Evolutionary conservation across 2,888 invertebrate genomes (phyloP), one percentile per base, ranked within the genome.

Genomic region (Stramonita haemastoma): DNA sequence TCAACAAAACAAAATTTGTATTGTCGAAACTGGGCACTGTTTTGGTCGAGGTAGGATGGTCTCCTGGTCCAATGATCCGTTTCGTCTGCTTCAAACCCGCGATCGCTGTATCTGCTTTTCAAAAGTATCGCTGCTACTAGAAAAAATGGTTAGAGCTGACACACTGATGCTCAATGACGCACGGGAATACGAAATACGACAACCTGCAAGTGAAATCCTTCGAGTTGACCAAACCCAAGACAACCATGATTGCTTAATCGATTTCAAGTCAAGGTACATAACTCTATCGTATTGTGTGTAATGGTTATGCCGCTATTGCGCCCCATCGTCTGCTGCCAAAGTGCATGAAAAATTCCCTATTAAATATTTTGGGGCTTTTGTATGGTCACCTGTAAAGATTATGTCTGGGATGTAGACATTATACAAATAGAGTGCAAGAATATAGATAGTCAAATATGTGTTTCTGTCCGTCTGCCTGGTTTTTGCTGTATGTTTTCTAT

Each of bases 211-310:
- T n/a, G 1, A 17, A 29, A 85, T 46, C 26, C 1, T 17, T 29
- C 56, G 34, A 32, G 29, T 8, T 57, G 17, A 26, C 57, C 29
- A 15, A 57, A 22, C 32, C 29, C 17, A 6, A 32, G 86, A 57
- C 86, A 34, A 46, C 86, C 86, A 86, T 86, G 46, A 46, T 46
- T 86, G 86, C 60, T 86, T 66, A 86, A 86, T 85, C 84, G 84
- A 85, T 85, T 85, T 32, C n/a, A 26, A 26, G 15, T 6, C 66
- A 66, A 86, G 86, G 86, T 29, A 56, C 5, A 32, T 57, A 57
- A 86, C 34, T 60, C 86, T n/a, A 32, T 57, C 34, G 6, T 29
- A 66, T 17, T 46, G 46, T 46, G 26, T 34, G 19, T 26, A 26
- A 26, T 13, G 4, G 36, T 83, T 46, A 22, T 15, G 15, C n/a